Evolutionary conservation across 2,888 invertebrate species (phyloP), one percentile per base, ranked within the genome.

Genomic region (Brassicogethes aeneus): DNA sequence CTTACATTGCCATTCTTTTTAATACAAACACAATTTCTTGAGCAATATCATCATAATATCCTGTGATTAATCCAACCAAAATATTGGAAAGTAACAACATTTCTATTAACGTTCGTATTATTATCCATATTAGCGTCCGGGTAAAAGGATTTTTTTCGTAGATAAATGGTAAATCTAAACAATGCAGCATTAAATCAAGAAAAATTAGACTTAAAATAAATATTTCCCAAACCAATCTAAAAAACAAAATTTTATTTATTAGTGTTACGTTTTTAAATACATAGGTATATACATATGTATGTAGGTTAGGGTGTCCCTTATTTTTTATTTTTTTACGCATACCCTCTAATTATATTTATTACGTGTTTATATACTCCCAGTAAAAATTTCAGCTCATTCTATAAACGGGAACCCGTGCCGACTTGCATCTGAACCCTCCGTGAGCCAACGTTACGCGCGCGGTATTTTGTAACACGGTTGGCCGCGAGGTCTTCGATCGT

Each of bases 41-140:
- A 35, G 52, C 54, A 2, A 56, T 53, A 41, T 58, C 60, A 29
- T 57, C 56, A 40, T 59, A 59, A 37, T 57, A 61, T 10, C 61
- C 61, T 15, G 57, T 59, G 12, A 56, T 46, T 37, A 52, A 50
- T 40, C 52, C 52, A 5, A 59, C 34, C 3, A 54, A 17, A 16
- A 60, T 43, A 37, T 54, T 52, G 7, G 10, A 10, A 7, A 32
- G 32, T 3, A 32, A 13, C 8, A 32, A 5, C 8, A 13, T 13
- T 32, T 32, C 32, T 5, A 32, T 13, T 3, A 13, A 32, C 5
- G 12, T 12, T 32, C 32, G 7, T 10, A 32, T 13, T 3, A 32
- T 5, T 10, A 12, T 32, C 32, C 32, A 32, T 10, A 13, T 10
- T 7, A 32, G 5, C 12, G 32, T 10, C 3, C 14, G 7, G 10